phyloP scores from a whole-genome alignment of 2,113 vertebrate species.

The Nerophis lumbriciformis region DNA sequence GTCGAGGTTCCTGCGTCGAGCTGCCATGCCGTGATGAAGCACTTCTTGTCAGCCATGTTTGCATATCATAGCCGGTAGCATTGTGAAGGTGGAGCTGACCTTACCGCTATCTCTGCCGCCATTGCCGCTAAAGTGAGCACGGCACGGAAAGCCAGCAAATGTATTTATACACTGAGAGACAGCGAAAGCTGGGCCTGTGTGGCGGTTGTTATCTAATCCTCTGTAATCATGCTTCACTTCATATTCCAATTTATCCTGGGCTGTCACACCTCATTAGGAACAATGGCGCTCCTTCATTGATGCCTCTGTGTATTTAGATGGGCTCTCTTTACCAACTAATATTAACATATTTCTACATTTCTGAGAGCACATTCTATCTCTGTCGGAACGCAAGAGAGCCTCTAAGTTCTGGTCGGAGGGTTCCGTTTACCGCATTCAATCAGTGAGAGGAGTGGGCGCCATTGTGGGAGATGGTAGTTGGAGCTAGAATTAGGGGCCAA shows the following conservation, averaged over 20 bases:
- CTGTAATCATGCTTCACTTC: conserved; percentile 66
- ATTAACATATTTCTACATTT: conserved; percentile 13
- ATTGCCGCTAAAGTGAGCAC: conserved; percentile 14
- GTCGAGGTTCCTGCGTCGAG: conserved; percentile 48
- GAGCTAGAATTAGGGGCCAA: conserved; percentile 63
- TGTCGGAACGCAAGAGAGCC: conserved; percentile 4
- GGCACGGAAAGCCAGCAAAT: conserved; percentile 35
- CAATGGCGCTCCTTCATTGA: conserved; percentile 49
- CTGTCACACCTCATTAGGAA: conserved; percentile 64
- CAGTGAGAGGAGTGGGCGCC: conserved; percentile 54
- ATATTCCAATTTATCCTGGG: conserved; percentile 61
- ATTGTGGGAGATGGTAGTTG: conserved; percentile 68
- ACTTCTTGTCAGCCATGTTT: conserved; percentile 62
- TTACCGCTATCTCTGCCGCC: conserved; percentile 50
- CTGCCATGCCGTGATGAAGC: conserved; percentile 61
- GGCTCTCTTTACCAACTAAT: conserved; percentile 20
- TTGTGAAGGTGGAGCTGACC: conserved; percentile 65
- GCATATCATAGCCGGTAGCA: conserved; percentile 55
- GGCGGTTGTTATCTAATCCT: conserved; percentile 64
- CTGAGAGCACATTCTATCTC: neutral
- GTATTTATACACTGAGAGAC: conserved; percentile 36
- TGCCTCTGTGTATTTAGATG: conserved; percentile 47
- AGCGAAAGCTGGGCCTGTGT: conserved; percentile 43
- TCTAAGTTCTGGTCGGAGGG: conserved; percentile 30
- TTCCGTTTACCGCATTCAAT: conserved; percentile 41